Conservation (phyloP, 2,113 vertebrate genomes). For the Meleagris gallopavo region DNA sequence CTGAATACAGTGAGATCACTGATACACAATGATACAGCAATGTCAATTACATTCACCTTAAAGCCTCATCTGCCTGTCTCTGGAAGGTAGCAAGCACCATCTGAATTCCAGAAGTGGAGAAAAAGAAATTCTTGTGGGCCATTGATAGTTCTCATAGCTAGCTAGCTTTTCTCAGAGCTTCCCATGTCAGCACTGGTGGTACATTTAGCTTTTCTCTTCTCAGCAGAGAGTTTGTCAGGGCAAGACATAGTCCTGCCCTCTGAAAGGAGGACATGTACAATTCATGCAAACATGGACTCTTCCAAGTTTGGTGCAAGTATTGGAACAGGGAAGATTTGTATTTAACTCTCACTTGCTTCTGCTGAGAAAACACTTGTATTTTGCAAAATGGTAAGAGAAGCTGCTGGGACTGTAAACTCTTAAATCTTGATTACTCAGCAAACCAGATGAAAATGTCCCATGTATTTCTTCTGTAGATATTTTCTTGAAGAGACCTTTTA, state of each 20-base stretch:
- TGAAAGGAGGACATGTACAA: neutral
- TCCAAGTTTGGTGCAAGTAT: neutral
- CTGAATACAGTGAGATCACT: neutral
- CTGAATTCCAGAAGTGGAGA: neutral
- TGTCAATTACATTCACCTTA: neutral
- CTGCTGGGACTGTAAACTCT: neutral
- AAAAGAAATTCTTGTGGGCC: neutral
- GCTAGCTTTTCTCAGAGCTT: neutral
- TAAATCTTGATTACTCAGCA: neutral
- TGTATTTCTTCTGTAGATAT: neutral
- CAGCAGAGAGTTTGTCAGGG: neutral
- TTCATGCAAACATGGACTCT: neutral
- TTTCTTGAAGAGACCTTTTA: neutral
- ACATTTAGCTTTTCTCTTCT: neutral
- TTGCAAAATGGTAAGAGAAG: neutral
- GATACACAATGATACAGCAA: neutral
- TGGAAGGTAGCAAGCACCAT: neutral
- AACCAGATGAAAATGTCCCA: neutral
- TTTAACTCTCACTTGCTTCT: neutral
- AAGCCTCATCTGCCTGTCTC: accelerated
- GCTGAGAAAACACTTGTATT: neutral
- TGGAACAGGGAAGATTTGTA: neutral
- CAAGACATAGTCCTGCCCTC: neutral
- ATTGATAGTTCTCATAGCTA: neutral
- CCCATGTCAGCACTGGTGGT: neutral